Evolutionary conservation across 2,888 invertebrate species (phyloP), one percentile per base, ranked within the genome.

Genomic region (Epirrhoe alternata): DNA sequence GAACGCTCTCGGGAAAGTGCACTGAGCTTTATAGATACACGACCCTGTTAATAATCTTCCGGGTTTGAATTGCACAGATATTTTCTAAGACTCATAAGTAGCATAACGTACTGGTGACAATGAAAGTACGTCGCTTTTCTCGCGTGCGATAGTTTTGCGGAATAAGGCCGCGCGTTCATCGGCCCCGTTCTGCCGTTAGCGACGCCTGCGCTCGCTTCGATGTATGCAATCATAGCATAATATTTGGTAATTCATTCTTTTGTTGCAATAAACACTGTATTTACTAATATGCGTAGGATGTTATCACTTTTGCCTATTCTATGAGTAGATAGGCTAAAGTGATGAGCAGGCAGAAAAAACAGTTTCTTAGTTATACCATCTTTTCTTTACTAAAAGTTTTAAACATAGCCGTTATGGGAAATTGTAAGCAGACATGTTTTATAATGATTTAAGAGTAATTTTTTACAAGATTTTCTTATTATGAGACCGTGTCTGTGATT

Each of bases 81-180:
- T 66, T 38, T 64, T 61, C 51, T 50, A 53, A 57, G 51, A 58
- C 24, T 42, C 38, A 4, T 63, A 71, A 71, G 66, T 68, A 68
- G 64, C 70, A 68, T 64, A 82, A 54, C 56, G 79, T 76, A 78
- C 78, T 65, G 89, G 87, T 89, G 92, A 91, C 92, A 92, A 92
- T 91, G 92, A 92, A 91, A 92, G 92, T 92, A 88, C 87, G 79
- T 79, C 82, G 86, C 85, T 84, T 92, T 89, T 91, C 90, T 90
- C 87, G 87, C 83, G 84, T 86, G 90, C 90, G 87, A 90, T 90
- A 89, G 89, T 90, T 89, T 80, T 81, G 77, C 79, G 82, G 85
- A 93, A 92, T 90, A 90, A 92, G 92, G 92, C 92, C 92, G 90
- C 79, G 87, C 90, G 92, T 92, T 90, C 92, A 91, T 84, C 90